phyloP scores from a whole-genome alignment of 2,888 invertebrate genomes.

The Drosophila atripex region DNA sequence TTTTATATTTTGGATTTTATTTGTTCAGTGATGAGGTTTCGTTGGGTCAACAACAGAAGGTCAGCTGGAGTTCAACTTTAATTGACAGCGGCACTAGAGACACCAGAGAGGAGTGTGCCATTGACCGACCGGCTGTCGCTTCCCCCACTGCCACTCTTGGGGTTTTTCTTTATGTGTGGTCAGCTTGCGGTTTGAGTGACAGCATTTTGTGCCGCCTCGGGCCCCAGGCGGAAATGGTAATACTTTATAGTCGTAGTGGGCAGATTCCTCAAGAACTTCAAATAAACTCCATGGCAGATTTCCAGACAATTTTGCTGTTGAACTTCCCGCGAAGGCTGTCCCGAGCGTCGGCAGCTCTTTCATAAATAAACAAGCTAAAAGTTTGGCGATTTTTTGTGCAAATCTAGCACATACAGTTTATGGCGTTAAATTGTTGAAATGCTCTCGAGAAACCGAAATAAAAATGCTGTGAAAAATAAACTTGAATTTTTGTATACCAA shows the following conservation, averaged over 20 bases:
- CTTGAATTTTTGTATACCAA: constrained; percentile 9
- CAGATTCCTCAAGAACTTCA: constrained; percentile 24
- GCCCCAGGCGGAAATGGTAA: constrained; percentile 40
- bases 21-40: constrained; percentile 33
- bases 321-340: constrained; percentile 30
- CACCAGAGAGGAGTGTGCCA: constrained; percentile 32
- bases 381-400: constrained; percentile 27
- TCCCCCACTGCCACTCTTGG: not conserved
- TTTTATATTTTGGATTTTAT: constrained; percentile 24
- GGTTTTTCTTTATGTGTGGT: constrained; percentile 31
- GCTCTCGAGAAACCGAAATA: constrained; percentile 12
- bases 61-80: constrained; percentile 49
- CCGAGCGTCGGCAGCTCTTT: constrained; percentile 20
- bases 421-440: constrained; percentile 30
- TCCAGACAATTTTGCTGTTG: constrained; percentile 19
- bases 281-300: constrained; percentile 18
- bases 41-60: constrained; percentile 23
- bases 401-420: constrained; percentile 24
- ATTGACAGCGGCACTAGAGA: constrained; percentile 24
- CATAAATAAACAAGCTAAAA: constrained; percentile 23
- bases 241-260: constrained; percentile 39
- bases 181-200: constrained; percentile 36
- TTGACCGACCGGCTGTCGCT: constrained; percentile 32
- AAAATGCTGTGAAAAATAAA: constrained; percentile 14
- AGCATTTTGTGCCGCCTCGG: constrained; percentile 41